phyloP scores from a whole-genome alignment of 2,113 vertebrate species.

The Coptodon rendalli region DNA sequence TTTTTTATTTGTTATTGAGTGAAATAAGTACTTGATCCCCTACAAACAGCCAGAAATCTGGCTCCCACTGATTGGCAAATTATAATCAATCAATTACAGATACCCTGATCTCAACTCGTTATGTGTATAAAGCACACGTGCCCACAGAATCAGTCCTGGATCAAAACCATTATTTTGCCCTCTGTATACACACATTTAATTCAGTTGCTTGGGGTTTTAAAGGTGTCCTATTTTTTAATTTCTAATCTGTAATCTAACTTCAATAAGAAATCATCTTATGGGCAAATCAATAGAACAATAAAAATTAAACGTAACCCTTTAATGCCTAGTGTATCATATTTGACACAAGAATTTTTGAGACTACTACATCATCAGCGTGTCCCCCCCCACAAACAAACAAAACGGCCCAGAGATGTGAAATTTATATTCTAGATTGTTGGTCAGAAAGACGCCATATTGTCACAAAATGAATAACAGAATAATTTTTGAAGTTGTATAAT shows the following conservation, averaged over 20 bases:
- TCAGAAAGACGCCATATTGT: neutral
- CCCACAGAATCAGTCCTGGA: neutral
- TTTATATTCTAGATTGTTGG: neutral
- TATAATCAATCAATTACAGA: neutral
- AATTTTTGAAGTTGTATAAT: neutral
- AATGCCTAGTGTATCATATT: neutral
- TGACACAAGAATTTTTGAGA: neutral
- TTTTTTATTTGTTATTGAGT: neutral
- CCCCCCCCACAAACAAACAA: neutral
- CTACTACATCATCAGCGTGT: neutral
- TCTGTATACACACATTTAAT: neutral
- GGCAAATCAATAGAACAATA: neutral
- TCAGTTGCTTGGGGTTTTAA: neutral
- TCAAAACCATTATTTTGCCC: neutral
- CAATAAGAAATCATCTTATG: neutral
- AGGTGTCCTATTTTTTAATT: neutral
- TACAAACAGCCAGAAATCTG: neutral
- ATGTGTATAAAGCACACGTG: neutral
- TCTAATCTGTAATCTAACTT: neutral
- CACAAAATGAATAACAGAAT: neutral
- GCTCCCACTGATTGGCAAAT: neutral
- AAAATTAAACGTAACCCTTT: neutral
- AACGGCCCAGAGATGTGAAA: neutral
- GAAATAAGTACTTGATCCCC: neutral
- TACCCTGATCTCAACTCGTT: neutral